phyloP scores from a whole-genome alignment of 64 coral and sea anemone genomes.

The Astreopora myriophthalma region DNA sequence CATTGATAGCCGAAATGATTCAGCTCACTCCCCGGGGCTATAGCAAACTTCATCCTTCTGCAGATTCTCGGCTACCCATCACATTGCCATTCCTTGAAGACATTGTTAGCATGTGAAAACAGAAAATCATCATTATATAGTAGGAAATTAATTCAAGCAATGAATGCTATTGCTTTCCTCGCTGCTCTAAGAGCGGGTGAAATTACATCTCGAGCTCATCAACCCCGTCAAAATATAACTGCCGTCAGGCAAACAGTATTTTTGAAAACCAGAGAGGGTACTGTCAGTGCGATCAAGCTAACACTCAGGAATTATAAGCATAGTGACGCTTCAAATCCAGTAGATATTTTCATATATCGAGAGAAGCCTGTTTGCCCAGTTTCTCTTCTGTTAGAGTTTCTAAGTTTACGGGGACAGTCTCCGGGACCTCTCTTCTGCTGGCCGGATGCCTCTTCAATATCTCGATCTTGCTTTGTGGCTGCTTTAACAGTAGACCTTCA shows the following conservation, averaged over 20 bases:
- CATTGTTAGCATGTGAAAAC: too few species aligned
- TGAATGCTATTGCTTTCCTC: too few species aligned
- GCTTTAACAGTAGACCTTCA: too few species aligned
- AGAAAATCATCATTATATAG: too few species aligned
- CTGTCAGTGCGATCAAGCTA: background rate
- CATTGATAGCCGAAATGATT: too few species aligned
- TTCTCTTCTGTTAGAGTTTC: background rate
- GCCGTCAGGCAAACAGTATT: background rate
- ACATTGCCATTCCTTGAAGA: too few species aligned
- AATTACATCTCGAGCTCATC: background rate
- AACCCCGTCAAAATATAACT: background rate
- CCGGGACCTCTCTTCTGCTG: conserved; percentile 7
- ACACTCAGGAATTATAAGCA: background rate
- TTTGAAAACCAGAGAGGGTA: too few species aligned
- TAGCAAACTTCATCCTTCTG: too few species aligned
- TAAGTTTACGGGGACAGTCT: background rate
- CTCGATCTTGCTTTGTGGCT: too few species aligned
- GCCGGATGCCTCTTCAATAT: background rate
- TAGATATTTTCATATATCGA: conserved; percentile 18
- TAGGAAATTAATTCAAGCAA: too few species aligned
- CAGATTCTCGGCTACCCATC: too few species aligned
- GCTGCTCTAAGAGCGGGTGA: background rate
- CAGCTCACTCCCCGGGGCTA: too few species aligned
- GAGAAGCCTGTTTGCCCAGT: conserved; percentile 9
- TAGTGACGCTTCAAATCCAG: background rate